A percentile compares a stretch with the other conserved stretches of the same genome.
Conservation (phyloP, 2,113 vertebrate species). For the Talpa occidentalis region DNA sequence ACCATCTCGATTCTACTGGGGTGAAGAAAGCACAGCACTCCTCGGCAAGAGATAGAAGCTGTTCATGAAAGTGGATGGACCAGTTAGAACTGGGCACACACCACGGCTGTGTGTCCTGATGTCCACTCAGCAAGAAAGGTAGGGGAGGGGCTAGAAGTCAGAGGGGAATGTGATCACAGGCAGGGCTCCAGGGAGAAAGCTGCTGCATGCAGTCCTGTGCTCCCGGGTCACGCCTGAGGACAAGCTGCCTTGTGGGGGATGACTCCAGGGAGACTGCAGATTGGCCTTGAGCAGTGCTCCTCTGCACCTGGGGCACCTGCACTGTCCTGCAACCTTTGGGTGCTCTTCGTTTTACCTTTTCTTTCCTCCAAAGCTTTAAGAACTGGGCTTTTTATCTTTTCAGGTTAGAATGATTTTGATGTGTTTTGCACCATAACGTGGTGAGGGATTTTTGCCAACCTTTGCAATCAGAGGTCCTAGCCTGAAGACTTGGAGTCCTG, state of each 20-base stretch:
- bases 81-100: not conserved
- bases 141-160: not conserved
- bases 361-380: not conserved
- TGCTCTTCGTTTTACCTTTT: not conserved
- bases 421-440: not conserved
- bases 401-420: not conserved
- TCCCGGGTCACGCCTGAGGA: not conserved
- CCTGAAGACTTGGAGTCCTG: not conserved
- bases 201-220: fast-evolving
- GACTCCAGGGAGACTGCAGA: not conserved
- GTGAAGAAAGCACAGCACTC: not conserved
- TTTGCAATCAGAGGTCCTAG: not conserved
- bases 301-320: fast-evolving
- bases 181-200: no score
- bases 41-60: not conserved
- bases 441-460: not conserved
- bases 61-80: not conserved
- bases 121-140: not conserved
- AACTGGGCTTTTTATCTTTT: not conserved
- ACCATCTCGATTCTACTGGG: not conserved
- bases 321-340: not conserved
- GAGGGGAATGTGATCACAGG: not conserved
- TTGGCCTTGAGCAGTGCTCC: fast-evolving
- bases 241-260: fast-evolving
- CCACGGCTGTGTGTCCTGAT: not conserved